Conservation (phyloP, 1,140 invertebrate genomes). For the Lineus longissimus region DNA sequence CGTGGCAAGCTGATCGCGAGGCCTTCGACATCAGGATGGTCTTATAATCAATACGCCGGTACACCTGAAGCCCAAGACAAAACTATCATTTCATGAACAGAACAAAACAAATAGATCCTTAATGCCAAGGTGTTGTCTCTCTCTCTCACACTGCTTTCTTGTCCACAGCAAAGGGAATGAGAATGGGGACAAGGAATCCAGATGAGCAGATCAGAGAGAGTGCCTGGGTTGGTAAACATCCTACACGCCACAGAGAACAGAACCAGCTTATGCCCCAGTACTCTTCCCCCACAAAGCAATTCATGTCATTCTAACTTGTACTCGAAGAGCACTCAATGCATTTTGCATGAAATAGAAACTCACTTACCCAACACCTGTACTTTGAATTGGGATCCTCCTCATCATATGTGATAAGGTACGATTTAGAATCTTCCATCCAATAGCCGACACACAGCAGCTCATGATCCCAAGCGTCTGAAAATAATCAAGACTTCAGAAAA, state of each 20-base stretch:
- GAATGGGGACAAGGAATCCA: background rate
- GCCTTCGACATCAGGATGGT: conserved; percentile 83
- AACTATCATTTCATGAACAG: background rate
- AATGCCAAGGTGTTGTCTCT: background rate
- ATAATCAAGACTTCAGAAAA: background rate
- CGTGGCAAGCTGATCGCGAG: conserved; percentile 83
- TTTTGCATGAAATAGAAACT: background rate
- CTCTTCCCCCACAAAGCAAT: too few species aligned
- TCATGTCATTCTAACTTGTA: too few species aligned
- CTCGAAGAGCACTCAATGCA: too few species aligned
- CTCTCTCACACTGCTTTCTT: background rate
- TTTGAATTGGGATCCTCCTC: conserved; percentile 91
- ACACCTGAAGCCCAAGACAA: conserved; percentile 61
- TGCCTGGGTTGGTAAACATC: too few species aligned
- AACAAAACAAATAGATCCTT: background rate
- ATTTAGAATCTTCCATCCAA: conserved; percentile 97
- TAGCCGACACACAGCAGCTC: conserved; percentile 95
- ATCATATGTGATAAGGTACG: conserved; percentile 94
- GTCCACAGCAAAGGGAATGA: background rate
- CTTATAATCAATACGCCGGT: conserved; percentile 91
- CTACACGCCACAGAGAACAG: too few species aligned
- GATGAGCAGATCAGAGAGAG: background rate
- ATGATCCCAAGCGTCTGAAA: conserved; percentile 64
- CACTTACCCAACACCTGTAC: conserved; percentile 87
- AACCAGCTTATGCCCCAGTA: too few species aligned